Base-by-base conservation (phyloP, 2,888 invertebrate genomes). In the Perizoma flavofasciatum region DNA sequence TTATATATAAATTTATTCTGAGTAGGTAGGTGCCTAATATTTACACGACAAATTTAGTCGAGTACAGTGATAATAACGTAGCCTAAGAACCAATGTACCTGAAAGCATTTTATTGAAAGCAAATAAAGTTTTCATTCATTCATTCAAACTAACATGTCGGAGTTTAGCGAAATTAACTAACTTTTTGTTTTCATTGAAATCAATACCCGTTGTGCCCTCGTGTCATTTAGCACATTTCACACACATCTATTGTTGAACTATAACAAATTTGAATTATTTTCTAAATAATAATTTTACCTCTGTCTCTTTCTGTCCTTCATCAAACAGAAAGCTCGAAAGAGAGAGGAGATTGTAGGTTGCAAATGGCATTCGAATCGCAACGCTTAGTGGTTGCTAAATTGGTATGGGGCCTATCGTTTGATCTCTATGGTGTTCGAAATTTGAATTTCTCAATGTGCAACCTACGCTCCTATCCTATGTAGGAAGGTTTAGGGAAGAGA, bases 371-470 rank as follows among this genome's bases (percentile, higher is more conserved):
- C 65, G 49, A 59, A 60, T 52, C 41, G 54, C 45, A 54, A 65
- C 45, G 66, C 65, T 68, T 66, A 69, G 67, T 53, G 66, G 68
- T 78, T 69, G 71, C 76, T 74, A 72, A 78, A 78, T 79, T 22
- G 22, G 22, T 22, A 22, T 76, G 71, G 72, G 74, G 68, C 60
- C 65, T 74, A 72, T 74, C 72, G 68, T 70, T 68, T 69, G 71
- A 75, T 76, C 69, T 70, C 55, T 67, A 65, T 70, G 71, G 72
- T 71, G 68, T 68, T 75, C 64, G 22, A 22, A 22, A 22, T 22
- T 22, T 3, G 67, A 76, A 78, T 83, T 82, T 80, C 81, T 73
- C 75, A 83, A 83, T 22, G 22, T 66, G 54, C 78, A 67, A 73
- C 81, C 82, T 79, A 82, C 83, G 79, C 75, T 67, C 65, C 69